Base-by-base conservation (phyloP, 2,113 vertebrate species). In the Stegastes partitus region DNA sequence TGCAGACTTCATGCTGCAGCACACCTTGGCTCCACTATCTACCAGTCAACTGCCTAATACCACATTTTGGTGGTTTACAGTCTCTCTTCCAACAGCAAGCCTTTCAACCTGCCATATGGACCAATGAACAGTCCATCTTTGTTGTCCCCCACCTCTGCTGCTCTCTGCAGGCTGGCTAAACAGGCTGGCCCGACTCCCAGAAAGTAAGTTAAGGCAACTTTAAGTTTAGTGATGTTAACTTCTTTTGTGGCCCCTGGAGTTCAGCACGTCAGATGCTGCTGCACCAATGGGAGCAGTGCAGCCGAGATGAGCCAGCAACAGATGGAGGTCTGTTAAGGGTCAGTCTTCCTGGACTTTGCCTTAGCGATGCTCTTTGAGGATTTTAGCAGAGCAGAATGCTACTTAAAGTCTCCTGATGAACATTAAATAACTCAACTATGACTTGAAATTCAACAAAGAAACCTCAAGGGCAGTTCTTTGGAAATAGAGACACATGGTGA, bases 41-140 rank as follows among this genome's bases (percentile, higher is more conserved):
- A 53, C 62, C 47, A 59, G 58, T 19, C 22, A 26, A 25, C 39
- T 82, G 45, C 44, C 67, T 62, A 56, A 70, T 53, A 55, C 47
- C 0, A 18, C 70, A 11, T 16, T 31, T 26, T 63, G 72, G 58
- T 58, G 47, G 49, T 63, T 37, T 23, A 39, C 19, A 4, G 44
- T 62, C 65, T 44, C 55, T 64, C 57, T 79, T 51, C 73, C 49
- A 68, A 56, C 22, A 0, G 39, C 0, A 58, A 66, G 49, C 62
- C 45, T 55, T 55, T 67, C 62, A 65, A 59, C 74, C 72, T 66
- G 79, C 89, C 89, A 90, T 86, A 90, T 84, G 89, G 84, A 74
- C 49, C 65, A 69, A 59, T 0, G 5, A 34, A 70, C 34, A 44
- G 58, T 66, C 81, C 34, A 11, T 63, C 68, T 84, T 74, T 86